Evolutionary conservation across 2,797 vertebrate species (phyloP).

Genomic region (Trachurus trachurus): DNA sequence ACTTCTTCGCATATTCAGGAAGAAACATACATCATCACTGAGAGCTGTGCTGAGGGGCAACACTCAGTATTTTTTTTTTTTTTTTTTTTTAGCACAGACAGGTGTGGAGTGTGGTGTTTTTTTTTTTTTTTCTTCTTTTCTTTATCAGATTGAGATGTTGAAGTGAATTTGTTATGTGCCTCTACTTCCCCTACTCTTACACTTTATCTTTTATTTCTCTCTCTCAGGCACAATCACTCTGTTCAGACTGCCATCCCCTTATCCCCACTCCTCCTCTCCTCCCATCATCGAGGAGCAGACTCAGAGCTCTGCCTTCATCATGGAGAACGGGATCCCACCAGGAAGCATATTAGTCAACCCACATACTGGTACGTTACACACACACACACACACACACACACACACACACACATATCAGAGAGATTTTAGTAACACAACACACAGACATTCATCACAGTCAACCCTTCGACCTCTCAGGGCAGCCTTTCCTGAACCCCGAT

Average conservation of each 20-base stretch:
- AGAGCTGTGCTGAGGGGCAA: constrained; percentile 1
- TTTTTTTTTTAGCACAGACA: constrained; percentile 44
- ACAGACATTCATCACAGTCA: constrained; percentile 24
- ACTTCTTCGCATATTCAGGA: constrained; percentile 56
- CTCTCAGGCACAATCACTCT: constrained; percentile 88
- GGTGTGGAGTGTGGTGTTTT: background rate
- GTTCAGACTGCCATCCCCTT: constrained; percentile 84
- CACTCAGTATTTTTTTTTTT: constrained; percentile 38
- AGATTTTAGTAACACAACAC: constrained; percentile 28
- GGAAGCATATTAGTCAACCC: constrained; percentile 97
- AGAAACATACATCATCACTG: constrained; percentile 38
- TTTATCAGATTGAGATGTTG: constrained; percentile 11
- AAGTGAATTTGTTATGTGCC: constrained; percentile 31
- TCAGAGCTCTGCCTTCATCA: constrained; percentile 90
- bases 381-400: constrained; percentile 26
- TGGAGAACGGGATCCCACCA: constrained; percentile 94
- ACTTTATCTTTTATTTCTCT: constrained; percentile 34
- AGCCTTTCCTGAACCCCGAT: constrained; percentile 96
- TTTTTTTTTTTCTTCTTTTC: no score
- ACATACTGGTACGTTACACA: constrained; percentile 88
- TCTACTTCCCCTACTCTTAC: background rate
- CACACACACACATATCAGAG: constrained; percentile 25
- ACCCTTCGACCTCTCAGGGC: constrained; percentile 85
- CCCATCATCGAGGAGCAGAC: constrained; percentile 84
- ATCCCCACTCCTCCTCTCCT: constrained; percentile 74